A percentile compares a stretch with the other conserved stretches of the same genome.
Conservation (phyloP, 2,888 invertebrate species). For the Latrodectus elegans region DNA sequence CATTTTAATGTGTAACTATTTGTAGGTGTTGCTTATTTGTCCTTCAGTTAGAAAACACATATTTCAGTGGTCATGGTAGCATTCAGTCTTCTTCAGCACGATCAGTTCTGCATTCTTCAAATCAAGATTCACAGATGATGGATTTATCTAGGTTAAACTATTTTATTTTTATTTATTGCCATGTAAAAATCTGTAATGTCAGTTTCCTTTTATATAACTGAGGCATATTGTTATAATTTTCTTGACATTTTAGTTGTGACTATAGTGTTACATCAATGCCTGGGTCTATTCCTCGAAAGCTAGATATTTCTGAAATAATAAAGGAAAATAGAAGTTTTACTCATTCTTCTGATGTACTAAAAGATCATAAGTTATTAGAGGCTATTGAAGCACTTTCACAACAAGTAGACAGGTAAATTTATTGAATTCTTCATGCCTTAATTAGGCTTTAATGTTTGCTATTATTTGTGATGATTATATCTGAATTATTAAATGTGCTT, state of each 20-base stretch:
- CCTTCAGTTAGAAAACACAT: constrained; percentile 90
- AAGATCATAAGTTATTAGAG: constrained; percentile 85
- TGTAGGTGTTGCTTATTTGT: constrained; percentile 87
- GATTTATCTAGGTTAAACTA: not conserved
- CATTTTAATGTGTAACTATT: not conserved
- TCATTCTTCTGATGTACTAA: constrained; percentile 77
- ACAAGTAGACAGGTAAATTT: constrained; percentile 83
- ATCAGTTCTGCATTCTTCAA: constrained; percentile 29
- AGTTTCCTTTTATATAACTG: not conserved
- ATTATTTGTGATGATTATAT: too few species aligned
- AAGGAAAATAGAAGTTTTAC: constrained; percentile 71
- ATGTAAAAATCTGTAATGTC: not conserved
- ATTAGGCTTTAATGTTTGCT: too few species aligned
- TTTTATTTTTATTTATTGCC: not conserved
- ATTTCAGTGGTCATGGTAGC: constrained; percentile 80
- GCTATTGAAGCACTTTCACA: constrained; percentile 92
- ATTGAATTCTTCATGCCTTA: not conserved
- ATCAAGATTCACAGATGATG: constrained; percentile 5
- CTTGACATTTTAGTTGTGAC: constrained; percentile 21
- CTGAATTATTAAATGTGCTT: too few species aligned
- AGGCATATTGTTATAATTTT: not conserved
- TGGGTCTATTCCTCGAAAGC: constrained; percentile 48
- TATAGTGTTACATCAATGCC: constrained; percentile 53
- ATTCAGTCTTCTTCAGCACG: constrained; percentile 42
- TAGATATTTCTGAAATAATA: constrained; percentile 65